These are phyloP conservation scores for Ptilorrhoa leucosticta DNA, from an alignment of 2,113 vertebrate genomes.

Conservation along the genomic window DNA sequence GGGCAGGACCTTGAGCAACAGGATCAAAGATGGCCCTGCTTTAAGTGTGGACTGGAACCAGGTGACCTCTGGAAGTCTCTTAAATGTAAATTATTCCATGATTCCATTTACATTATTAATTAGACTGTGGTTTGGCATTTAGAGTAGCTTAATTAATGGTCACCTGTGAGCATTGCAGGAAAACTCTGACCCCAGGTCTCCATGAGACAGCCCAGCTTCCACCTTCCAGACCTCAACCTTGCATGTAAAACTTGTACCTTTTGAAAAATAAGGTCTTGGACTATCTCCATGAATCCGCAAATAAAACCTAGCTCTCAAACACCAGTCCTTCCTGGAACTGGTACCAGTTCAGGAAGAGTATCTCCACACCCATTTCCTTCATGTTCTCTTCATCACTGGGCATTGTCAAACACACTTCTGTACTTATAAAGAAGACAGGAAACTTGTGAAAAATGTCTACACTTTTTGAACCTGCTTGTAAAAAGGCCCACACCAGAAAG, in stretches of 20 bases:
- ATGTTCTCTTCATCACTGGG: neutral
- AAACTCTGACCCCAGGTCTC: neutral
- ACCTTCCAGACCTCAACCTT: neutral
- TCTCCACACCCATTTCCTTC: neutral
- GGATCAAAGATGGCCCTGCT: neutral
- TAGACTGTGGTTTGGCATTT: neutral
- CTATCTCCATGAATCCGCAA: neutral
- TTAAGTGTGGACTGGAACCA: neutral
- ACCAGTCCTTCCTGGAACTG: neutral
- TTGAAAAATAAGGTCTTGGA: neutral
- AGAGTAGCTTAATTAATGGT: neutral
- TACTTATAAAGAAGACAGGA: neutral
- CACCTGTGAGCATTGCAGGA: neutral
- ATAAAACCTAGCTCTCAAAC: neutral
- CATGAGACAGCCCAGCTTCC: neutral
- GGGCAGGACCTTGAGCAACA: neutral
- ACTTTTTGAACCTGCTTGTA: neutral
- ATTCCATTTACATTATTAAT: neutral
- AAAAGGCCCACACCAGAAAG: neutral
- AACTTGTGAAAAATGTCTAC: neutral
- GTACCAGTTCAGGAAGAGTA: neutral
- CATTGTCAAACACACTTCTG: neutral
- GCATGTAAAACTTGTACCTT: neutral
- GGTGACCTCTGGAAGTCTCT: neutral
- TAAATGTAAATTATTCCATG: neutral